Conservation (phyloP, 2,888 invertebrate species). For the Lithophane leautieri region DNA sequence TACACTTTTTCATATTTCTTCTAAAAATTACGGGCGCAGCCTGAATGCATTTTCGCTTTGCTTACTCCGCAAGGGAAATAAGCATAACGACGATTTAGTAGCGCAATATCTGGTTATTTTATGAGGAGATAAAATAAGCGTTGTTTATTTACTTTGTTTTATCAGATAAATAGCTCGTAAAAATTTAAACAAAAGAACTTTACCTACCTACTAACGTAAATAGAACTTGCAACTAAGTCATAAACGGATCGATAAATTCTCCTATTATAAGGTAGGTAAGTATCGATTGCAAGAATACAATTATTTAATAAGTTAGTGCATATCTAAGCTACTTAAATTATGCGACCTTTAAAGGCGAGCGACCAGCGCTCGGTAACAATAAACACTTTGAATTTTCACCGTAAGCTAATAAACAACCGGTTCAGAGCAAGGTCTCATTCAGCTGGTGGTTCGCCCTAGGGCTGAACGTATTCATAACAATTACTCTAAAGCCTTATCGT, state of each 20-base stretch:
- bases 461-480: constrained; percentile 59
- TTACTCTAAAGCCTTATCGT: constrained; percentile 45
- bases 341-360: constrained; percentile 76
- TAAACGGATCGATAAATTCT: constrained; percentile 6
- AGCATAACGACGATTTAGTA: constrained; percentile 64
- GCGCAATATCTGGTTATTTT: constrained; percentile 59
- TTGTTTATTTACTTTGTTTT: constrained; percentile 49
- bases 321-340: constrained; percentile 56
- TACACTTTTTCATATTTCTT: constrained; percentile 47
- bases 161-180: constrained; percentile 43
- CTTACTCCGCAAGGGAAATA: constrained; percentile 62
- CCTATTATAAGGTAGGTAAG: too few species aligned
- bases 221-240: not conserved
- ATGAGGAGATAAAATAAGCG: constrained; percentile 56
- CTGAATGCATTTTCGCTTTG: constrained; percentile 63
- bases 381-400: constrained; percentile 63
- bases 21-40: constrained; percentile 50
- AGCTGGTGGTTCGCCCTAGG: constrained; percentile 38
- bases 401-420: constrained; percentile 59
- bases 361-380: constrained; percentile 64
- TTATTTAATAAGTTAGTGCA: constrained; percentile 32
- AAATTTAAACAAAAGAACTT: constrained; percentile 29
- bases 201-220: not conserved
- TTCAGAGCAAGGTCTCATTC: constrained; percentile 60
- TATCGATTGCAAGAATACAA: constrained; percentile 33